phyloP scores from a whole-genome alignment of 2,113 vertebrate genomes.

The Synchiropus splendidus region DNA sequence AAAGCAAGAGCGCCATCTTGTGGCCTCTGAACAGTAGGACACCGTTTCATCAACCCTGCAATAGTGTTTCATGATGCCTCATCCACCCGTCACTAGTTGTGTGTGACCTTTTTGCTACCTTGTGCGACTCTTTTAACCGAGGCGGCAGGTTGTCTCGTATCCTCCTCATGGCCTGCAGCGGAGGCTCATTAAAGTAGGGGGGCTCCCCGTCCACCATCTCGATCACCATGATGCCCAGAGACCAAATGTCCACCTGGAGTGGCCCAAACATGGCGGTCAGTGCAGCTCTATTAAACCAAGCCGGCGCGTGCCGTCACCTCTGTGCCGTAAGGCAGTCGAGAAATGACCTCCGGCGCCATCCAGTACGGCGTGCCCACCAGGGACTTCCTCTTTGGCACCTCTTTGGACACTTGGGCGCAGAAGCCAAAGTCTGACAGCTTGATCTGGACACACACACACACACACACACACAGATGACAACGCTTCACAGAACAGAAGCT shows the following conservation, averaged over 20 bases:
- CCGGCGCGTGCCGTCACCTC: slow-evolving; percentile 75
- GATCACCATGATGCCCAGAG: slow-evolving; percentile 97
- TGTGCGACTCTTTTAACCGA: slow-evolving; percentile 87
- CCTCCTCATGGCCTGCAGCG: slow-evolving; percentile 96
- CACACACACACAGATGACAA: background rate
- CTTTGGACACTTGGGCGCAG: slow-evolving; percentile 98
- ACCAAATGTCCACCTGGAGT: slow-evolving; percentile 92
- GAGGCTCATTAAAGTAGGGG: slow-evolving; percentile 96
- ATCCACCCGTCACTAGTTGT: too few relatives aligned
- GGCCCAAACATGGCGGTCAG: background rate
- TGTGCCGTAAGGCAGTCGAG: slow-evolving; percentile 90
- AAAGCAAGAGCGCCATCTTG: too few relatives aligned
- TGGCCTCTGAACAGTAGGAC: too few relatives aligned
- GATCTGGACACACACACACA: slow-evolving; percentile 66
- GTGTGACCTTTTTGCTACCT: too few relatives aligned
- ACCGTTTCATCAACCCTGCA: too few relatives aligned
- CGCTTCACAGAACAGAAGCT: too few relatives aligned
- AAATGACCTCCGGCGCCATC: slow-evolving; percentile 98
- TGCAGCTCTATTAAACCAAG: too few relatives aligned
- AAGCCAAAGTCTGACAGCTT: slow-evolving; percentile 97
- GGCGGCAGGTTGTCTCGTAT: slow-evolving; percentile 96
- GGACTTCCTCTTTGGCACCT: slow-evolving; percentile 95
- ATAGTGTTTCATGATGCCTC: too few relatives aligned
- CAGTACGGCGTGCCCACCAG: slow-evolving; percentile 95
- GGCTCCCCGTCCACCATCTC: slow-evolving; percentile 98